phyloP scores from a whole-genome alignment of 1,140 invertebrate species.

The Pararge aegeria region DNA sequence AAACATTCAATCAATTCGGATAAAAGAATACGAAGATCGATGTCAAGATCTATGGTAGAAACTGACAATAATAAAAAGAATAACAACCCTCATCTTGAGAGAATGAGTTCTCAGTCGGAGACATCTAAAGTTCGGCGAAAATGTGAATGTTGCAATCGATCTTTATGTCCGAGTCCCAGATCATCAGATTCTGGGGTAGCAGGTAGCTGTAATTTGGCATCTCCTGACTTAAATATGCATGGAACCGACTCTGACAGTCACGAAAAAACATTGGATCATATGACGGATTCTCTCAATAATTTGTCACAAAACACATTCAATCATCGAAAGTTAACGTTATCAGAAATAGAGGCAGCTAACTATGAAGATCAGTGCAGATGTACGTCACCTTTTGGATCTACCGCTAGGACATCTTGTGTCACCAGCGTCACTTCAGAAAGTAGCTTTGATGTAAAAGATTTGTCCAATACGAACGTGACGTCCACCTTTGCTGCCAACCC shows the following conservation, averaged over 20 bases:
- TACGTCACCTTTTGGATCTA: conserved; percentile 86
- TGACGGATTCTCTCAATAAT: conserved; percentile 45
- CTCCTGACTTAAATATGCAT: conserved; percentile 80
- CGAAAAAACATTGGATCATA: conserved; percentile 46
- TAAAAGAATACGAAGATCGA: conserved; percentile 68
- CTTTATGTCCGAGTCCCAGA: conserved; percentile 81
- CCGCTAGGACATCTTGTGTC: conserved; percentile 82
- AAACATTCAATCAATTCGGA: conserved; percentile 77
- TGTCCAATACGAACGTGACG: conserved; percentile 70
- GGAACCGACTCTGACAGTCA: conserved; percentile 60
- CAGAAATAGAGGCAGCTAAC: conserved; percentile 83
- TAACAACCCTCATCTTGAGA: conserved; percentile 48
- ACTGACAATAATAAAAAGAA: conserved; percentile 55
- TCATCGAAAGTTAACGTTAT: conserved; percentile 71
- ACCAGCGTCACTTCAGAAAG: conserved; percentile 79
- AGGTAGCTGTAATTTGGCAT: conserved; percentile 86
- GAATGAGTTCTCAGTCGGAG: conserved; percentile 72
- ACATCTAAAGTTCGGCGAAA: conserved; percentile 48
- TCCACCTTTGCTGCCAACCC: conserved; percentile 62
- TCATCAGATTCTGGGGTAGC: conserved; percentile 92
- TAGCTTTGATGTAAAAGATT: conserved; percentile 74
- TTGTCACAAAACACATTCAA: conserved; percentile 45
- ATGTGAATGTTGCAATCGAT: conserved; percentile 82
- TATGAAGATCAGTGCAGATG: conserved; percentile 86
- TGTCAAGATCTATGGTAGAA: conserved; percentile 71